Percentiles rank a stretch among this genome's conserved stretches.
phyloP scores from a whole-genome alignment of 2,888 invertebrate genomes.

The Campoletis raptor region DNA sequence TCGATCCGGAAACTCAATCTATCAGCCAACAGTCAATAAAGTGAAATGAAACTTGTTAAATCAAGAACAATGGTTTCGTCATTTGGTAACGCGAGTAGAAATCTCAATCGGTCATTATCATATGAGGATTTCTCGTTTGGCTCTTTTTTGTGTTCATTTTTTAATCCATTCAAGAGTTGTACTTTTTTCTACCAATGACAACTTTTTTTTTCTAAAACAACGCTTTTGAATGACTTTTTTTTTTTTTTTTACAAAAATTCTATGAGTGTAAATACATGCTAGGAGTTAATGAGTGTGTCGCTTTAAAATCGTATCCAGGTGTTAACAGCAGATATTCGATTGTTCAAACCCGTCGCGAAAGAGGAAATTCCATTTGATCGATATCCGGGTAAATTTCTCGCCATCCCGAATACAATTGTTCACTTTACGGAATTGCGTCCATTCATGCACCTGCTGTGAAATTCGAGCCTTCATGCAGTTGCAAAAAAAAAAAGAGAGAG shows the following conservation, averaged over 20 bases:
- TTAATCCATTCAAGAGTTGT: too few species aligned
- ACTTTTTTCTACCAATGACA: too few species aligned
- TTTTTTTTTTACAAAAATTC: background rate
- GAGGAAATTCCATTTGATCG: conserved; percentile 58
- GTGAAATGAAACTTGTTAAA: background rate
- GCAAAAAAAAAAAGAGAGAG: conserved; percentile 18
- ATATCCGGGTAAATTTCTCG: conserved; percentile 43
- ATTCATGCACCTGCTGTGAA: conserved; percentile 15
- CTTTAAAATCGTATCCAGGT: conserved; percentile 56
- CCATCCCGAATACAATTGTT: conserved; percentile 51
- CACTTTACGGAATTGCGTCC: conserved; percentile 33
- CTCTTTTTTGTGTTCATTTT: background rate
- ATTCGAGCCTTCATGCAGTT: conserved; percentile 7
- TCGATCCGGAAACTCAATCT: background rate
- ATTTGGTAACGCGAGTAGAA: background rate
- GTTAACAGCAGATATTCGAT: conserved; percentile 56
- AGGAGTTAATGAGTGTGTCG: conserved; percentile 23
- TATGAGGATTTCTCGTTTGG: background rate
- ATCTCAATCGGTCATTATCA: background rate
- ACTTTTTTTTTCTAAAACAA: background rate
- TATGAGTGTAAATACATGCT: background rate
- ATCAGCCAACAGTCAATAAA: background rate
- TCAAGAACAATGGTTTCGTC: background rate
- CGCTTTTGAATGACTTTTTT: background rate
- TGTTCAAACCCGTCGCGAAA: conserved; percentile 32